Conservation (phyloP, 2,888 invertebrate genomes). For the Ectropis crepuscularia region DNA sequence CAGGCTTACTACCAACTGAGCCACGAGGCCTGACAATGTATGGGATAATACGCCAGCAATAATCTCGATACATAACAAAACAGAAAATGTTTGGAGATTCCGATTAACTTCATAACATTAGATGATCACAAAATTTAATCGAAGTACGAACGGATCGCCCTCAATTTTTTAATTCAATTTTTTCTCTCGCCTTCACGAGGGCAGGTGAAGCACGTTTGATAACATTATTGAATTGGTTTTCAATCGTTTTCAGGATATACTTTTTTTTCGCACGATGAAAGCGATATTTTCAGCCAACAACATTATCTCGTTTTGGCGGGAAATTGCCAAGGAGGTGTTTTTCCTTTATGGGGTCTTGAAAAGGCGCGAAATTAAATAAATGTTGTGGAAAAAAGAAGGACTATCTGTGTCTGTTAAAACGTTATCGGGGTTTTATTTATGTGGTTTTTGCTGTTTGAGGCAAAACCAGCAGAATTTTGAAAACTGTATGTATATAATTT, state of each 20-base stretch:
- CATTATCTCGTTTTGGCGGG: slow-evolving; percentile 23
- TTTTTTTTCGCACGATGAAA: slow-evolving; percentile 28
- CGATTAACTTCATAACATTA: too few species aligned
- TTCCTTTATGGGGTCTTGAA: slow-evolving; percentile 1
- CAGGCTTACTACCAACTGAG: too few species aligned
- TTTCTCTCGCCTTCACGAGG: neutral
- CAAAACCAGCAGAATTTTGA: neutral
- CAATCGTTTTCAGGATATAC: slow-evolving; percentile 52
- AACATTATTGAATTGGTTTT: slow-evolving; percentile 52
- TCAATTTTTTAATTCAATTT: neutral
- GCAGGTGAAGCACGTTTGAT: slow-evolving; percentile 33
- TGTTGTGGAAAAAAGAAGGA: neutral
- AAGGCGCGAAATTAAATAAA: slow-evolving; percentile 7
- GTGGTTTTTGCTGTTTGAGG: too few species aligned
- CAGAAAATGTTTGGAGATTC: too few species aligned
- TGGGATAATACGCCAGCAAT: too few species aligned
- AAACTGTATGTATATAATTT: too few species aligned
- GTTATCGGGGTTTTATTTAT: neutral
- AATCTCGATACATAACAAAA: too few species aligned
- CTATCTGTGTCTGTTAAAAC: neutral
- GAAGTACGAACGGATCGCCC: too few species aligned
- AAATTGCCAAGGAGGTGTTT: slow-evolving; percentile 20
- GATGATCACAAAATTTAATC: too few species aligned
- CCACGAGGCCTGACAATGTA: too few species aligned
- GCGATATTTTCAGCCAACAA: slow-evolving; percentile 23